Base-by-base conservation (phyloP, 2,888 invertebrate genomes). In the Nowickia ferox region DNA sequence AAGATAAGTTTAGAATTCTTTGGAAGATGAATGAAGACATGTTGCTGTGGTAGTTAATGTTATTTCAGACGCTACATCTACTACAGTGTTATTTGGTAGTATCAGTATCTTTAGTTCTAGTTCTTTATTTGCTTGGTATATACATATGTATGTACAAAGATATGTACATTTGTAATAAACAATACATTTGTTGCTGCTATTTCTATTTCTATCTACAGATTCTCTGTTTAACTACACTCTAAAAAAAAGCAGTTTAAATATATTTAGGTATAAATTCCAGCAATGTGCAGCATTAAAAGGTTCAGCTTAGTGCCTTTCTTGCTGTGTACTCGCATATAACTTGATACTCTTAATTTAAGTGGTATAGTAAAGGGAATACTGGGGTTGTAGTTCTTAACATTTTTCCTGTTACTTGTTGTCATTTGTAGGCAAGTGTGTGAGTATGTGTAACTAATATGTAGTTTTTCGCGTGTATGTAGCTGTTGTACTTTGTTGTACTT, bases 11-110 rank as follows among this genome's bases (percentile, higher is more conserved):
- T 77, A 68, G 69, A 30, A 30, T 69, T 78, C n/a, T 90, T 89
- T 90, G 88, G 89, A 91, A 90, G 90, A 91, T 90, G 90, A 91
- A 90, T 90, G 90, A 89, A 88, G 87, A 86, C 89, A 89, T 89
- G 88, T 88, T 88, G 85, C 86, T 86, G 79, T 68, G 84, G 84
- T 74, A 80, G 87, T 84, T 82, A 74, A 77, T 74, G 63, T 72
- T 74, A 75, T 61, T 84, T 61, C 44, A 51, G 65, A 65, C 44
- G 10, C 19, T 59, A 19, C 30, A 30, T 6, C 30, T 51, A 17
- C 11, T 22, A 15, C 40, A 63, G 13, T 42, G 19, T 30, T 72
- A 22, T 22, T 74, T 46, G 46, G 8, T n/a, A 53, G 51, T 57
- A 66, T 46, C 44, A 68, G 80, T 61, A 81, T 71, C 66, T 61